Evolutionary conservation across 2,113 vertebrate species (phyloP).

Genomic region (Spheniscus mendiculus): DNA sequence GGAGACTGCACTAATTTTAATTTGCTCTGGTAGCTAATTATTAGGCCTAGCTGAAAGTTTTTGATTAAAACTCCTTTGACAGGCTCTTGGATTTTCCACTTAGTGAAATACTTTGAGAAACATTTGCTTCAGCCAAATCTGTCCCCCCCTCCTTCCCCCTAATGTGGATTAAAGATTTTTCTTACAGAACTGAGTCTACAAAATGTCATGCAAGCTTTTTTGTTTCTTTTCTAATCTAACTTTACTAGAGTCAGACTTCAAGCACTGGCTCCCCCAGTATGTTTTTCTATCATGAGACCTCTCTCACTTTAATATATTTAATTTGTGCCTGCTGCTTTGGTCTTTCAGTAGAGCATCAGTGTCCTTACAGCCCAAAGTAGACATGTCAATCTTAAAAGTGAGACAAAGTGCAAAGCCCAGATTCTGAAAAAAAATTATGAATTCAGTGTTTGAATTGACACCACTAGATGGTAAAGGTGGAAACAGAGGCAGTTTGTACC

Average conservation of each 20-base stretch:
- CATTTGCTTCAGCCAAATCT: not conserved
- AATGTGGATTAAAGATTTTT: not conserved
- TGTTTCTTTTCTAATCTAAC: not conserved
- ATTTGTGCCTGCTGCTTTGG: not conserved
- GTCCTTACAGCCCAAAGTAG: not conserved
- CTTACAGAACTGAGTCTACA: not conserved
- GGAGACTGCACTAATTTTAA: not conserved
- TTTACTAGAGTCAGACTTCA: not conserved
- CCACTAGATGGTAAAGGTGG: not conserved
- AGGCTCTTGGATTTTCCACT: not conserved
- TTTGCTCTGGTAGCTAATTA: not conserved
- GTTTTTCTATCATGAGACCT: not conserved
- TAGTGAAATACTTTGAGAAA: not conserved
- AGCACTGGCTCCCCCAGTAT: not conserved
- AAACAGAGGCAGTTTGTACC: not conserved
- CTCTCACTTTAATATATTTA: not conserved
- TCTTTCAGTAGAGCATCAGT: not conserved
- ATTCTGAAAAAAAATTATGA: not conserved
- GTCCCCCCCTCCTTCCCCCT: accelerated
- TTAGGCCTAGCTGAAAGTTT: not conserved
- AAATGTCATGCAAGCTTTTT: not conserved
- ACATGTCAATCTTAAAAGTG: not conserved
- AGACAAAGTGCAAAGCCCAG: not conserved
- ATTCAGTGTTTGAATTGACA: not conserved
- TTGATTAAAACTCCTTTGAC: not conserved